Evolutionary conservation across 2,888 invertebrate genomes (phyloP), one percentile per base, ranked within the genome.

Genomic region (Agrochola litura): DNA sequence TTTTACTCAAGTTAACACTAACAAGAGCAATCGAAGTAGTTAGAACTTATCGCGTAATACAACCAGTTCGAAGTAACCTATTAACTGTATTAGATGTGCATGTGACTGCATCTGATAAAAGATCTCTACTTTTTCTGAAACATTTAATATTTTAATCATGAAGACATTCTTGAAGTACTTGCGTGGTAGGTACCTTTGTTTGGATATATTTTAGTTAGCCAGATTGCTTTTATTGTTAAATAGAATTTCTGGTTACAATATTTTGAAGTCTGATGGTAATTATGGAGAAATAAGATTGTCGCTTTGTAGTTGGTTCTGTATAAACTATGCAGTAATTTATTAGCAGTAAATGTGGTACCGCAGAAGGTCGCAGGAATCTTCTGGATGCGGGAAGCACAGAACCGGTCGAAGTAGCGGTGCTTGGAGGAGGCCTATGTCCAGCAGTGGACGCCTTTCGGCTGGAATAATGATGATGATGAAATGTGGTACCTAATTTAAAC

Each of bases 201-300:
- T 73, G 43, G 41, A 41, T 66, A 37, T 54, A 37, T 37, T 73
- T 54, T 56, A 73, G 22, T 60, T 66, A 70, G 12, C 77, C 68
- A 65, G 54, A 65, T 68, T n/a, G 64, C n/a, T 61, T 68, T 43
- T 46, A 60, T 58, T 69, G 25, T 43, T 67, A 10, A 37, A 49
- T 25, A 43, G 52, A 68, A 58, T 76, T 72, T 76, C 41, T 72
- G 49, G 37, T 71, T 56, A 67, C 3, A 56, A 49, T 56, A 64
- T 79, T 79, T 64, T 60, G 4, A 79, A 83, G 80, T 83, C 68
- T 83, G 84, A 82, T 83, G 56, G 54, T 75, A 74, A 54, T 19
- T 74, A 58, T 75, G 49, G 56, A 71, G 30, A 71, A 43, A 19
- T 76, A 65, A 72, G 46, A 56, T 76, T 46, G 16, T 68, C 3